Evolutionary conservation across 2,113 vertebrate species (phyloP), one percentile per base, ranked within the genome.

Genomic region (Euleptes europaea): DNA sequence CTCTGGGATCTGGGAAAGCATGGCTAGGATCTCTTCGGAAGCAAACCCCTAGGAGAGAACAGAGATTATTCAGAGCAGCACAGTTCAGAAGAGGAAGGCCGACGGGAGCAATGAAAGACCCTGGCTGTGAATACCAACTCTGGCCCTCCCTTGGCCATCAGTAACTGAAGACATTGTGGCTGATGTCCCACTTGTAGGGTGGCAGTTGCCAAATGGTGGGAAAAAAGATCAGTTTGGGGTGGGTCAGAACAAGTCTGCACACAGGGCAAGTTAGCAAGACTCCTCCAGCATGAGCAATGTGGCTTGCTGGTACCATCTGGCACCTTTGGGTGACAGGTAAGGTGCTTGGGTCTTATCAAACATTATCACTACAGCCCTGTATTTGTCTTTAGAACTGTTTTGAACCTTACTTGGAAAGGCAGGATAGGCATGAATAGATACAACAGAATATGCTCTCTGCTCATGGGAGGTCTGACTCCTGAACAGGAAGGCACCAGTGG

Each of bases 1-100:
- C 49, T 97, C 92, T 0, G 98, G 98, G 82, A 99, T 93, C 0
- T 90, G 93, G 31, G 96, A 96, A 47, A 99, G 87, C 35, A 97
- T 88, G 1, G 91, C 86, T 9, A 80, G 89, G 83, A 98, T 86
- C 76, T 96, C 95, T 49, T 96, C 92, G 0, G 92, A 65, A 28
- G 69, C 73, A 65, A 92, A 93, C 14, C 97, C 98, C 98, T 99
- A 69, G 31, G 14, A 69, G n/a, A 5, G 17, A 69, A 79, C 1
- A 11, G 70, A 21, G 5, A 0, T 0, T 6, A 60, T 57, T 63
- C 60, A 63, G 67, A 33, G 3, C n/a, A 69, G 11, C 67, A 26
- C 60, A 21, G 19, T 40, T 9, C 13, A n/a, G 2, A 44, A 54
- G 49, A 33, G 40, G 23, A 13, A 78, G 51, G 54, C 10, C 5